Percentiles rank a stretch among this genome's conserved stretches.
Conservation (phyloP, 2,113 vertebrate genomes). For the Calonectris borealis region DNA sequence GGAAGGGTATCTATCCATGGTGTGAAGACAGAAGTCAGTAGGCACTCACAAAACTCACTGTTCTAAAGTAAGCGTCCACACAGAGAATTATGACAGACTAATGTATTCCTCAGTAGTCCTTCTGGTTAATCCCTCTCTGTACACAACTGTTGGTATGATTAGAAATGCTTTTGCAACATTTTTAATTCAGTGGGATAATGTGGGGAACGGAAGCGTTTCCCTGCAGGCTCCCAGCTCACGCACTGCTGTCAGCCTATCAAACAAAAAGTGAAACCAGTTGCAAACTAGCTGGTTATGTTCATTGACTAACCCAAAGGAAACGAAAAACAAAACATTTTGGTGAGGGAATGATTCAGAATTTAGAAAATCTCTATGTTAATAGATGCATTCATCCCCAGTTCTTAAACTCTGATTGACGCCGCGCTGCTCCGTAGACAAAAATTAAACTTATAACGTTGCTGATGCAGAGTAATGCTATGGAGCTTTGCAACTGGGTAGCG, state of each 20-base stretch:
- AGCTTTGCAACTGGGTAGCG: neutral
- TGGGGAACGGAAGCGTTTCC: neutral
- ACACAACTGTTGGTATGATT: neutral
- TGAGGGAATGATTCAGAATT: neutral
- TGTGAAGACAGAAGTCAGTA: neutral
- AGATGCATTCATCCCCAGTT: neutral
- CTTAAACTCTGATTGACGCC: neutral
- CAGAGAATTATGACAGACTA: neutral
- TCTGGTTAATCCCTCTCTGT: neutral
- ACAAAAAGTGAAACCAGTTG: slow-evolving; percentile 30
- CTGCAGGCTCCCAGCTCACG: neutral
- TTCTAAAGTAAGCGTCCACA: neutral
- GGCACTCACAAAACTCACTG: neutral
- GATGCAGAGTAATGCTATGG: neutral
- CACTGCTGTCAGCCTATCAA: neutral
- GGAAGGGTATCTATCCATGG: neutral
- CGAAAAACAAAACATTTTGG: neutral
- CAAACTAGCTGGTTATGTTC: neutral
- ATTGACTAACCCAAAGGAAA: neutral
- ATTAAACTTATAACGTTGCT: rapidly evolving
- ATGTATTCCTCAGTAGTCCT: neutral
- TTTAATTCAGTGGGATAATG: neutral
- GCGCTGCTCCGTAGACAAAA: neutral
- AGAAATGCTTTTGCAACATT: neutral
- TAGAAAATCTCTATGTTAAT: neutral